Evolutionary conservation across 2,113 vertebrate genomes (phyloP).

Genomic region (Beaufortia kweichowensis): DNA sequence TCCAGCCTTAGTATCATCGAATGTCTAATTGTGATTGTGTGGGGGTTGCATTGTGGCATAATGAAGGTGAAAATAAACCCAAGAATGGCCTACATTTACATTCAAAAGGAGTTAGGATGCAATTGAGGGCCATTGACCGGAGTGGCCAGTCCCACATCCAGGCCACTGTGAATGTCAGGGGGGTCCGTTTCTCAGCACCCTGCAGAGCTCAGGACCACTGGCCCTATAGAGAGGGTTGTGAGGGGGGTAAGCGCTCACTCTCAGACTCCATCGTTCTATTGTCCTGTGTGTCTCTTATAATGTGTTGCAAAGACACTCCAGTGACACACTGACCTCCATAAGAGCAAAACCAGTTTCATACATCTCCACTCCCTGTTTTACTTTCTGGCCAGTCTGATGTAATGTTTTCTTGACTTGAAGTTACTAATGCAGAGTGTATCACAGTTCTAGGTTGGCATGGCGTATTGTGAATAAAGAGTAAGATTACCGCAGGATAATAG

Average conservation of each 20-base stretch:
- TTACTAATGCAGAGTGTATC: not conserved
- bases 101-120: conserved; percentile 53
- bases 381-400: not conserved
- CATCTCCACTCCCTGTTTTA: not conserved
- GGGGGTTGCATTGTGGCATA: conserved; percentile 22
- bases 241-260: conserved; percentile 39
- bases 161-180: conserved; percentile 36
- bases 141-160: conserved; percentile 21
- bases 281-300: conserved; percentile 49
- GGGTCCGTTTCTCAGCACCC: conserved; percentile 53
- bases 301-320: conserved; percentile 28
- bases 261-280: conserved; percentile 47
- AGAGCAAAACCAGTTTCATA: not conserved
- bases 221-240: conserved; percentile 35
- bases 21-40: conserved; percentile 31
- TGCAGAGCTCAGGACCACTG: conserved; percentile 29
- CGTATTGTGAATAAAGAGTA: too few species aligned
- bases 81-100: conserved; percentile 53
- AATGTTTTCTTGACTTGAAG: not conserved
- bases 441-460: too few species aligned
- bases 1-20: not conserved
- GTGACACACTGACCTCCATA: conserved; percentile 37
- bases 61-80: conserved; percentile 50
- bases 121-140: conserved; percentile 43
- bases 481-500: too few species aligned